Evolutionary conservation across 1,140 invertebrate species (phyloP), one percentile per base, ranked within the genome.

Genomic region (Ctenoplectra terminalis): DNA sequence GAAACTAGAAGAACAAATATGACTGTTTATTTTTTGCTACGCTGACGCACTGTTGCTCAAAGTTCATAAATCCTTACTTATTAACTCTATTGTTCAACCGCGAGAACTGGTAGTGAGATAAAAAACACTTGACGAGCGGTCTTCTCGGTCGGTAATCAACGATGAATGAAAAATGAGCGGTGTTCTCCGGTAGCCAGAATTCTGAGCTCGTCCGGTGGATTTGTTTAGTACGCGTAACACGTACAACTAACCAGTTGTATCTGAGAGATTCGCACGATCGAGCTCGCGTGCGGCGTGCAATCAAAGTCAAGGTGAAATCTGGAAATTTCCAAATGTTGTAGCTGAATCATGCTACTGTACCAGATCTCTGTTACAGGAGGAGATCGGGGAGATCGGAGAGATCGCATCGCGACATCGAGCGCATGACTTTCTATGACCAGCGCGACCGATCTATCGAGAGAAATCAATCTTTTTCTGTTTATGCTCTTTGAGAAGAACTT

Each of bases 291-390:
- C 82, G 58, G 58, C 81, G 67, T 64, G 78, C 75, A 82, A 87
- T 88, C 82, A 87, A 86, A 86, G 85, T 88, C 87, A 88, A 88
- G 86, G 84, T 81, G 64, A 81, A 85, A 81, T 81, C 78, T 81
- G 78, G 71, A 81, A 81, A 83, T 80, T 81, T 87, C 76, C 71
- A 87, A 76, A 71, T 50, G 64, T 50, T n/a, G 17, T 13, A 26
- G 71, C 50, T 81, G 71, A 81, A 81, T 81, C 78, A 81, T 31
- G 26, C 61, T 11, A 11, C 71, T 81, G 78, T 81, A 81, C 71
- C 71, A 81, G 78, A 81, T 81, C 71, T 74, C 50, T 37, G 58
- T 64, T 50, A 31, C 43, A 56, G 46, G 17, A n/a, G n/a, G n/a
- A n/a, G n/a, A n/a, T n/a, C n/a, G 17, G 23, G 52, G 40, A 31